These are phyloP conservation scores for Folsomia candida DNA, from an alignment of 2,888 invertebrate species.

Conservation along the genomic window DNA sequence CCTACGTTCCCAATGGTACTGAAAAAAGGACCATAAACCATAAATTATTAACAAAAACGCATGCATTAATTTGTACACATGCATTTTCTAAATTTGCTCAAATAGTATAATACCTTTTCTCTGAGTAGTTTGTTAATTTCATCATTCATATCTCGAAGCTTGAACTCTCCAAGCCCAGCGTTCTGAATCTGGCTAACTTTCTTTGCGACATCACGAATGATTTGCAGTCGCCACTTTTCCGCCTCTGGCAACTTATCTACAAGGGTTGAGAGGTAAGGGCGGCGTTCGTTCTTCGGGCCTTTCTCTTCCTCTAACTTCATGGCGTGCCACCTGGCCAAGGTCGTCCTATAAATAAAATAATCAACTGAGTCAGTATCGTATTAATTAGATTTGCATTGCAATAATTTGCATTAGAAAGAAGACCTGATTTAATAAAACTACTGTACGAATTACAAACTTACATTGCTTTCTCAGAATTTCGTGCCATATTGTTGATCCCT, in stretches of 20 bases:
- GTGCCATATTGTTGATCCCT: too few relatives aligned
- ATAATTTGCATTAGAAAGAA: background rate
- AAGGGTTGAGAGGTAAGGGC: slow-evolving; percentile 92
- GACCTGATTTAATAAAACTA: slow-evolving; percentile 10
- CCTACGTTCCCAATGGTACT: slow-evolving; percentile 93
- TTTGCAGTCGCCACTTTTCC: slow-evolving; percentile 94
- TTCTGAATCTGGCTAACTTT: slow-evolving; percentile 99
- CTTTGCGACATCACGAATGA: slow-evolving; percentile 93
- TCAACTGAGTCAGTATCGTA: background rate
- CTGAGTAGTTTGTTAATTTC: slow-evolving; percentile 96
- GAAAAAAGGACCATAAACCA: too few relatives aligned
- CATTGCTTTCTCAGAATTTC: slow-evolving; percentile 97
- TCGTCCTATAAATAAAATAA: slow-evolving; percentile 69
- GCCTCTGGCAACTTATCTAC: slow-evolving; percentile 88
- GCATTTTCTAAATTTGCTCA: too few relatives aligned
- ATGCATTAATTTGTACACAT: slow-evolving; percentile 52
- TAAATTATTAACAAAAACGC: slow-evolving; percentile 53
- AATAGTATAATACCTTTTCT: slow-evolving; percentile 66
- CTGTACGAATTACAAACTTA: slow-evolving; percentile 61
- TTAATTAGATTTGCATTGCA: background rate
- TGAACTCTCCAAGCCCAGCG: slow-evolving; percentile 97
- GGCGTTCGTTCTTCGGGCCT: slow-evolving; percentile 70
- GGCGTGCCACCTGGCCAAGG: slow-evolving; percentile 95
- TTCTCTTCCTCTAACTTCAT: slow-evolving; percentile 81
- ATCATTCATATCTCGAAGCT: slow-evolving; percentile 95